Evolutionary conservation across 2,797 vertebrate genomes (phyloP).

Genomic region (Erethizon dorsatum): DNA sequence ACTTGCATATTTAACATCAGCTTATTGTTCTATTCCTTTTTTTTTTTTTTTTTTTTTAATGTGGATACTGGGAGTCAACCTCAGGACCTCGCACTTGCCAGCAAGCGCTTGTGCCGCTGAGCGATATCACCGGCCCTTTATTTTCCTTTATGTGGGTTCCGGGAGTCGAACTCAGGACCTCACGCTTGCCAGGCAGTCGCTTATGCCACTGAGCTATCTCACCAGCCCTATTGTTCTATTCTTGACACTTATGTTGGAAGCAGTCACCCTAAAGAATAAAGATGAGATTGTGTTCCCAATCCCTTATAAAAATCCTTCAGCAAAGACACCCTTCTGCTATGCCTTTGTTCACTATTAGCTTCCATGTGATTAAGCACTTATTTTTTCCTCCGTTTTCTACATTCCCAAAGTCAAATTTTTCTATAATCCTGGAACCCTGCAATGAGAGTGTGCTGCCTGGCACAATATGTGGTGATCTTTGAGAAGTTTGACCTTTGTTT

Average conservation of each 20-base stretch:
- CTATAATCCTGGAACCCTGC: not conserved
- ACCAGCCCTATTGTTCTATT: not conserved
- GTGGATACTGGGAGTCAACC: no score
- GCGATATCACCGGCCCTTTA: no score
- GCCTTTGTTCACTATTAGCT: rapidly evolving
- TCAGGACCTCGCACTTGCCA: no score
- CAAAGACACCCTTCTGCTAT: no score
- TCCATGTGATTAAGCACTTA: not conserved
- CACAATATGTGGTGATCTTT: not conserved
- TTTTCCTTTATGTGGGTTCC: no score
- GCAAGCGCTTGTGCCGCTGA: no score
- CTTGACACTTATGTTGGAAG: not conserved
- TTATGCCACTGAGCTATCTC: no score
- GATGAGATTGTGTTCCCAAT: not conserved
- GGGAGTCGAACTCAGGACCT: no score
- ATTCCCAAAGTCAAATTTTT: not conserved
- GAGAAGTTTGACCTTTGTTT: not conserved
- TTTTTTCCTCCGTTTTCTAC: not conserved
- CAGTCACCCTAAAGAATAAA: not conserved
- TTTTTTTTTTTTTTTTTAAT: no score
- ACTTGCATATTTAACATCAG: not conserved
- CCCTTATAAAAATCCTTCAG: not conserved
- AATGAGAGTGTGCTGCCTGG: not conserved
- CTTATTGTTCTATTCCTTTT: not conserved
- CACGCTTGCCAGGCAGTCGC: no score